phyloP scores from a whole-genome alignment of 2,797 vertebrate species.

The Spizella passerina region DNA sequence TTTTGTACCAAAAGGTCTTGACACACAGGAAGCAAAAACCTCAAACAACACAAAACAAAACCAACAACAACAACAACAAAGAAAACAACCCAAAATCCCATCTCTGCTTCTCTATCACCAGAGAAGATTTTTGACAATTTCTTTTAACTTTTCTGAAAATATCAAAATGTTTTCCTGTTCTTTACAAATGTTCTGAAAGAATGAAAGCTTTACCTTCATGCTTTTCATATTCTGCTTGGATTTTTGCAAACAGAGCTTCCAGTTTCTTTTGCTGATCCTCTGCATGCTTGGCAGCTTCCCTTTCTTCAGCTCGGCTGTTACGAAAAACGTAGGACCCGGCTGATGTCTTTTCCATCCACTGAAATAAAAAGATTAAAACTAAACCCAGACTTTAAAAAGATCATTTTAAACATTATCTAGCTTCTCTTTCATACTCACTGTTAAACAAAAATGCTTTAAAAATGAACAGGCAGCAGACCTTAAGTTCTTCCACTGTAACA shows the following conservation, averaged over 20 bases:
- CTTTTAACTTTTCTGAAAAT: background rate
- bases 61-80: background rate
- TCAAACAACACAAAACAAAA: background rate
- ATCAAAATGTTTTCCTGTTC: background rate
- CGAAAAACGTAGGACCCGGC: conserved; percentile 87
- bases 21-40: background rate
- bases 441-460: background rate
- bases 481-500: background rate
- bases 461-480: background rate
- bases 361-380: conserved; percentile 11
- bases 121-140: background rate
- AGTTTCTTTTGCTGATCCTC: conserved; percentile 83
- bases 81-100: background rate
- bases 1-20: background rate
- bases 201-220: conserved; percentile 77
- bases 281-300: conserved; percentile 81
- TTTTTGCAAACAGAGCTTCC: conserved; percentile 85
- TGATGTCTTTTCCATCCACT: conserved; percentile 95
- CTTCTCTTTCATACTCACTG: background rate
- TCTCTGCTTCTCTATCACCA: background rate
- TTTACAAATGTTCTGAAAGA: background rate
- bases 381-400: background rate
- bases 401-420: background rate
- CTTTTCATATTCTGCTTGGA: conserved; percentile 88
- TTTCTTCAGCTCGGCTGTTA: conserved; percentile 88